A percentile compares a stretch with the other conserved stretches of the same genome.
Conservation (phyloP, 2,797 vertebrate genomes). For the Pyrocephalus nanus region DNA sequence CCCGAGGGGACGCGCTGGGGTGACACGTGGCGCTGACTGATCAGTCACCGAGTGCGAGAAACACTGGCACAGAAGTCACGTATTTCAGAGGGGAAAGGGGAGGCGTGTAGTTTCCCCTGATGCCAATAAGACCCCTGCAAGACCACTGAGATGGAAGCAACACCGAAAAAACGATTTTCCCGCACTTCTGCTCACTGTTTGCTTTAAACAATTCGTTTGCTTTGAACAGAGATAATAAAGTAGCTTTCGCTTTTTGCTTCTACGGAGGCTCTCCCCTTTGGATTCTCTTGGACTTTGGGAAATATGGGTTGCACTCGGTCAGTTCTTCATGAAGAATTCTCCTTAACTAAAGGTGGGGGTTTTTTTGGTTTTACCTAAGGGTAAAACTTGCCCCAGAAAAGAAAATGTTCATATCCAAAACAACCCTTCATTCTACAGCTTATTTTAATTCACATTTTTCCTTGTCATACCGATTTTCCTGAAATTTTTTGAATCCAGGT, state of each 20-base stretch:
- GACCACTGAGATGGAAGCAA: background rate
- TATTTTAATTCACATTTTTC: background rate
- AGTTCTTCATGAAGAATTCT: background rate
- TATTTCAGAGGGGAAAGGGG: background rate
- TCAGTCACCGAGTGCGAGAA: background rate
- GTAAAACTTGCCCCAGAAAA: background rate
- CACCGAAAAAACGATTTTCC: background rate
- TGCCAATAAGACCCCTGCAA: background rate
- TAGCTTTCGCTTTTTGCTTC: background rate
- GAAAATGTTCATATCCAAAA: background rate
- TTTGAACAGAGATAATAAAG: background rate
- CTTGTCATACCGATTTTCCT: background rate
- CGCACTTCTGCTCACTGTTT: background rate
- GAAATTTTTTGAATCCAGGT: background rate
- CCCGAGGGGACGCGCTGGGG: background rate
- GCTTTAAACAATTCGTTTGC: background rate
- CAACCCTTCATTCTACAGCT: background rate
- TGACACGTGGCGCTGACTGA: background rate
- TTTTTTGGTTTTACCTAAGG: background rate
- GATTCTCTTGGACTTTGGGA: background rate
- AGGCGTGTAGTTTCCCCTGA: background rate
- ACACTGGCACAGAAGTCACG: background rate
- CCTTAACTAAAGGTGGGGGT: background rate
- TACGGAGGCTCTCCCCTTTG: background rate
- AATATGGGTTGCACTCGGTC: background rate